phyloP scores from a whole-genome alignment of 2,888 invertebrate genomes.

The Eilema depressum region DNA sequence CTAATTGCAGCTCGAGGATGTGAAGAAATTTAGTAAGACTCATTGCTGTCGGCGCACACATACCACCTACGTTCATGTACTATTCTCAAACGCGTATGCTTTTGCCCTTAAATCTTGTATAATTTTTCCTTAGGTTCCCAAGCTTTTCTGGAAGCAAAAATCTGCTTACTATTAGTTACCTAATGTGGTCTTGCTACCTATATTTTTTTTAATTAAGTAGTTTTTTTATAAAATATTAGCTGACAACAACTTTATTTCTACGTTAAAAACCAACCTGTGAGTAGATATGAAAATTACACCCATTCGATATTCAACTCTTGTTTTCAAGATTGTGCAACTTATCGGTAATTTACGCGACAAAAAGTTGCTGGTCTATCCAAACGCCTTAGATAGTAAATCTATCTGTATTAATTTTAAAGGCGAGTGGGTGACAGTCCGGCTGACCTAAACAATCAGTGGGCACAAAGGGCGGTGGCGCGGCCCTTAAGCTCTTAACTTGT shows the following conservation, averaged over 20 bases:
- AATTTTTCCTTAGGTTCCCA: background rate
- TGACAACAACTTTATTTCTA: no score
- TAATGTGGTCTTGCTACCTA: no score
- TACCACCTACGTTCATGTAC: background rate
- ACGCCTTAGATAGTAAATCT: constrained; percentile 70
- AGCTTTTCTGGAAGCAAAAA: no score
- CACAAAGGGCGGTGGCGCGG: constrained; percentile 69
- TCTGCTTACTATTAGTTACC: no score
- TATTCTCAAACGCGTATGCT: background rate
- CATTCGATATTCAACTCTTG: background rate
- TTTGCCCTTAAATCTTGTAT: background rate
- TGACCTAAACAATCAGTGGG: constrained; percentile 74
- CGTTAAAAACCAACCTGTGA: background rate
- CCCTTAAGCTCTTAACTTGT: constrained; percentile 58
- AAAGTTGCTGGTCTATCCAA: constrained; percentile 13
- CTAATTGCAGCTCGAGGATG: background rate
- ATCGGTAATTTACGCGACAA: background rate
- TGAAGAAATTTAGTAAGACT: no score
- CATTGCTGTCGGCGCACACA: no score
- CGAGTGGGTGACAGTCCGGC: constrained; percentile 76
- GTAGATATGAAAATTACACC: background rate
- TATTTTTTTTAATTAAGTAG: no score
- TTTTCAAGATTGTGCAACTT: background rate
- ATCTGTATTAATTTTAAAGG: constrained; percentile 72
- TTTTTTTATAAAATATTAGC: no score